Evolutionary conservation across 2,797 vertebrate species (phyloP).

Genomic region (Steatocranus sp.): DNA sequence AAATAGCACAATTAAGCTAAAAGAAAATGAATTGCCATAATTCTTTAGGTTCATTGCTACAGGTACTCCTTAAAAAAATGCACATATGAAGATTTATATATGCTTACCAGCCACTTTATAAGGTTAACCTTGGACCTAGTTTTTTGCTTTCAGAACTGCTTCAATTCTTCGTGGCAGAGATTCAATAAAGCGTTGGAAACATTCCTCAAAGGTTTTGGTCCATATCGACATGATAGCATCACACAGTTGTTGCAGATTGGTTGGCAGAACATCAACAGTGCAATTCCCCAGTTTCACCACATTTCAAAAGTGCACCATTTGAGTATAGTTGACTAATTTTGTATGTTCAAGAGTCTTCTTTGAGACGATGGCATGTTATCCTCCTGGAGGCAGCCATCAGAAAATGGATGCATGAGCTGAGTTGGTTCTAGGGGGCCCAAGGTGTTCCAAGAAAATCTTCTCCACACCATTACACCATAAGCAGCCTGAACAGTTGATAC

Average conservation of each 20-base stretch:
- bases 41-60: neutral
- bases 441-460: neutral
- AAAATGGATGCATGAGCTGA: neutral
- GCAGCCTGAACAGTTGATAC: neutral
- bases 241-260: neutral
- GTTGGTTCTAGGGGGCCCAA: neutral
- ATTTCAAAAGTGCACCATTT: neutral
- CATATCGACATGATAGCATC: fast-evolving
- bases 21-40: neutral
- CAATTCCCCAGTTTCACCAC: neutral
- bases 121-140: neutral
- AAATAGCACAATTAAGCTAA: fast-evolving
- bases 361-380: neutral
- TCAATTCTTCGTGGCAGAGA: neutral
- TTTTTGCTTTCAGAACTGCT: neutral
- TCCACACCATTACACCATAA: neutral
- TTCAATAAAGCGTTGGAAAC: neutral
- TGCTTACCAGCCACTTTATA: neutral
- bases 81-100: neutral
- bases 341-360: neutral
- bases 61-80: neutral
- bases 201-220: neutral
- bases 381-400: neutral
- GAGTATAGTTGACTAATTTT: neutral
- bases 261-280: neutral